Evolutionary conservation across 2,888 invertebrate species (phyloP).

Genomic region (Acanthococcus lagerstroemiae): DNA sequence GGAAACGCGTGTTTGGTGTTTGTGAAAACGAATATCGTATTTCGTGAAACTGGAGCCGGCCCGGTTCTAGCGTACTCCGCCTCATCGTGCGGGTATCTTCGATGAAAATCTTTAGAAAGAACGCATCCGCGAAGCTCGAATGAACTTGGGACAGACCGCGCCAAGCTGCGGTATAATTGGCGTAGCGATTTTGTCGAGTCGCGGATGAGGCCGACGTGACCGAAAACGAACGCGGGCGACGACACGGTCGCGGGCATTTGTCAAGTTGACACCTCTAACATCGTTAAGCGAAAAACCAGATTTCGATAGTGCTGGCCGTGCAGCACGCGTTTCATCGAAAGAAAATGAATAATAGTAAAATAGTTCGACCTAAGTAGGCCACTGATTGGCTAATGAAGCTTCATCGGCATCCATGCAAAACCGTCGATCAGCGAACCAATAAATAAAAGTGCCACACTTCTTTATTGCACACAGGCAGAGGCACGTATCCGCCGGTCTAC

Average conservation of each 20-base stretch:
- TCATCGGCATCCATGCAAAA: conserved; percentile 26
- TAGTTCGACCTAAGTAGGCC: conserved; percentile 12
- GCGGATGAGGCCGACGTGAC: too few relatives aligned
- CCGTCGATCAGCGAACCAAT: conserved; percentile 29
- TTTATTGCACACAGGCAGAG: conserved; percentile 12
- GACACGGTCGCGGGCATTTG: not conserved
- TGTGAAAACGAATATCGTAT: too few relatives aligned
- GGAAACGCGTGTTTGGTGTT: too few relatives aligned
- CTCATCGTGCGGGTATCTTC: too few relatives aligned
- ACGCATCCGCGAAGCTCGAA: too few relatives aligned
- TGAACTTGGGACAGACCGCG: too few relatives aligned
- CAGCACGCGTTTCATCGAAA: not conserved
- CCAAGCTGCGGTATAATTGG: too few relatives aligned
- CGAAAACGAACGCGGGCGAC: too few relatives aligned
- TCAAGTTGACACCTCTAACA: conserved; percentile 1
- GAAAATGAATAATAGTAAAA: not conserved
- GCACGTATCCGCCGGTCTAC: conserved; percentile 21
- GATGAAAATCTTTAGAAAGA: too few relatives aligned
- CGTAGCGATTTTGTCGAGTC: too few relatives aligned
- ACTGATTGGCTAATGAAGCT: conserved; percentile 28
- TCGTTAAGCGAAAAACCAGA: not conserved
- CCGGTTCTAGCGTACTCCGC: too few relatives aligned
- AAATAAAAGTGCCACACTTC: conserved; percentile 27
- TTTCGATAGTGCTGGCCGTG: not conserved
- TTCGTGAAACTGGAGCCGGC: too few relatives aligned